Percentiles rank a stretch among this genome's conserved stretches.
These are phyloP conservation scores for Platichthys stellatus DNA, from an alignment of 2,113 vertebrate genomes.

Conservation along the genomic window DNA sequence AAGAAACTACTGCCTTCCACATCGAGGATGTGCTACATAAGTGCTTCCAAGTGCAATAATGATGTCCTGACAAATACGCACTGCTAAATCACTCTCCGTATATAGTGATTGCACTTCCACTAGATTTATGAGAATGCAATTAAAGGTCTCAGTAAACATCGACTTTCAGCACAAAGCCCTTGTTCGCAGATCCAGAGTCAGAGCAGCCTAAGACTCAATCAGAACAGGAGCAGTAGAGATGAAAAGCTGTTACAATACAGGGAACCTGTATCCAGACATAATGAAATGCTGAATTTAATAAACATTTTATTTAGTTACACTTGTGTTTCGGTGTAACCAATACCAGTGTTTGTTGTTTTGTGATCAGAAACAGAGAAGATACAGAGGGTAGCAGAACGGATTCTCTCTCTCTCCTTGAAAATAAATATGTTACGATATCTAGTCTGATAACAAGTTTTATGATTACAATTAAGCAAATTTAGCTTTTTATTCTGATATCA, in stretches of 20 bases:
- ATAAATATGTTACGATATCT: too few relatives aligned
- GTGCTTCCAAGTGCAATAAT: slow-evolving; percentile 18
- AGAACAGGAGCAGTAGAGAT: slow-evolving; percentile 16
- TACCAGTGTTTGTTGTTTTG: not conserved
- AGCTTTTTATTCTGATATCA: too few relatives aligned
- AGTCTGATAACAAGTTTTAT: too few relatives aligned
- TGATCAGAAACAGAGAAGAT: not conserved
- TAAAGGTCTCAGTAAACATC: slow-evolving; percentile 43
- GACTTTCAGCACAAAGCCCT: slow-evolving; percentile 25
- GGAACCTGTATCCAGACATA: not conserved
- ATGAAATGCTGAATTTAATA: not conserved
- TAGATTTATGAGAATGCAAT: slow-evolving; percentile 56
- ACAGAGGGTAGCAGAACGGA: too few relatives aligned
- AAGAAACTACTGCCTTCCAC: slow-evolving; percentile 13
- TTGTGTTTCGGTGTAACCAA: not conserved
- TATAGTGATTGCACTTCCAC: slow-evolving; percentile 43
- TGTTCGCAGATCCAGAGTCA: slow-evolving; percentile 28
- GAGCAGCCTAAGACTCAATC: slow-evolving; percentile 34
- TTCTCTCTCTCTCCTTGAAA: too few relatives aligned
- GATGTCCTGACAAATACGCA: slow-evolving; percentile 18
- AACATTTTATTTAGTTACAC: too few relatives aligned
- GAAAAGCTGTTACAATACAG: not conserved
- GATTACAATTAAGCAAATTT: too few relatives aligned
- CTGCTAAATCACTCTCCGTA: slow-evolving; percentile 30
- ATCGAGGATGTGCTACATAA: slow-evolving; percentile 6